A percentile compares a stretch with the other conserved stretches of the same genome.
These are phyloP conservation scores for Diloba caeruleocephala DNA, from an alignment of 2,888 invertebrate genomes.

Conservation along the genomic window DNA sequence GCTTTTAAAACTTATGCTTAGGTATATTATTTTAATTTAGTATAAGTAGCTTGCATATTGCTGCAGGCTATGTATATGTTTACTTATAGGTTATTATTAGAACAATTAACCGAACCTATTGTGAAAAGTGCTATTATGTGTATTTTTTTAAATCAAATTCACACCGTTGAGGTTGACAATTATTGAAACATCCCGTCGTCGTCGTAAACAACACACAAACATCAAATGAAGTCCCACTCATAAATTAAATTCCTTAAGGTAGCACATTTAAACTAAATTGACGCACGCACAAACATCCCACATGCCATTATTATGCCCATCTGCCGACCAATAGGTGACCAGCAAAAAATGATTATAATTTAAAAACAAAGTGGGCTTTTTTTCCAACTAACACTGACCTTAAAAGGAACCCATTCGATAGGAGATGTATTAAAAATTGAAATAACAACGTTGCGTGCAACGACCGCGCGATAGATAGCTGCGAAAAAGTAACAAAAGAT, in stretches of 20 bases:
- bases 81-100: not conserved
- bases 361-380: slow-evolving; percentile 65
- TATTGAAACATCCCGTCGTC: slow-evolving; percentile 19
- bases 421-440: slow-evolving; percentile 84
- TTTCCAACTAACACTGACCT: slow-evolving; percentile 73
- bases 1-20: slow-evolving; percentile 2
- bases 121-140: no score
- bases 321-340: slow-evolving; percentile 72
- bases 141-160: slow-evolving; percentile 17
- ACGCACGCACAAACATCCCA: slow-evolving; percentile 42
- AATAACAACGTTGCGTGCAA: slow-evolving; percentile 81
- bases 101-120: no score
- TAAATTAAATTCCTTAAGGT: slow-evolving; percentile 56
- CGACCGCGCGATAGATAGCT: slow-evolving; percentile 74
- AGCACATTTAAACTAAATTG: slow-evolving; percentile 32
- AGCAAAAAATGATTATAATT: slow-evolving; percentile 72
- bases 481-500: slow-evolving; percentile 73
- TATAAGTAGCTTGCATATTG: not conserved
- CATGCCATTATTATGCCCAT: slow-evolving; percentile 57
- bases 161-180: slow-evolving; percentile 1
- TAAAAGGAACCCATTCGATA: slow-evolving; percentile 78
- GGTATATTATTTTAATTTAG: not conserved
- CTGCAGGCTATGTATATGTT: slow-evolving; percentile 12
- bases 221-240: slow-evolving; percentile 27
- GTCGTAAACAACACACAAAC: not conserved